Evolutionary conservation across 1,140 invertebrate genomes (phyloP), one percentile per base, ranked within the genome.

Genomic region (Chelonus insularis): DNA sequence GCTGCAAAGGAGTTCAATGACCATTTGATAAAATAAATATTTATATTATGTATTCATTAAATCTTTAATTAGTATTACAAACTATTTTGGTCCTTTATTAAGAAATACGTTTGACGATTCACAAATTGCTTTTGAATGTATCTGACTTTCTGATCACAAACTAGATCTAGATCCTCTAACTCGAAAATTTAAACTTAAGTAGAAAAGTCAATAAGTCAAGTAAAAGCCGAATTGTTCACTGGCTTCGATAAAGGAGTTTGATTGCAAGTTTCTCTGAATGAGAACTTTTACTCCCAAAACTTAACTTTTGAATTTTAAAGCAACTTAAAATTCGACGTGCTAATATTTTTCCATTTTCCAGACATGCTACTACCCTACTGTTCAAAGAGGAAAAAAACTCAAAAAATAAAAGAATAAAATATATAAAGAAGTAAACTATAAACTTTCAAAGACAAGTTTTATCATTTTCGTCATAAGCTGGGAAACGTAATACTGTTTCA

Each of bases 221-320:
- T 51, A 51, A 60, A 41, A 60, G 36, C 52, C 36, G 12, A 52
- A 21, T 56, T 16, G 25, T 11, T 36, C 34, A 36, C 4, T 20
- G 36, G 14, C 39, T 60, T 18, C 14, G 32, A n/a, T 36, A 41
- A 52, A 60, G n/a, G 50, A 60, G 34, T 60, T 60, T 60, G 47
- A 60, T 60, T 60, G 21, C 25, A 52, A 29, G 47, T n/a, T 60
- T 37, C 36, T 47, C 48, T 14, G 25, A 60, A 52, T 52, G 14
- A 25, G 36, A 60, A 60, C 45, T 51, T 60, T 52, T 16, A 60
- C 48, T 52, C 21, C 16, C n/a, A n/a, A n/a, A n/a, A n/a, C n/a
- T n/a, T 51, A 41, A 60, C 47, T 60, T 37, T 16, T 16, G 11
- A 36, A 60, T 52, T 52, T 52, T 12, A 12, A 16, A 50, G 29